A percentile compares a stretch with the other conserved stretches of the same genome.
These are phyloP conservation scores for Athetis lepigone DNA, from an alignment of 2,888 invertebrate genomes.

Conservation along the genomic window DNA sequence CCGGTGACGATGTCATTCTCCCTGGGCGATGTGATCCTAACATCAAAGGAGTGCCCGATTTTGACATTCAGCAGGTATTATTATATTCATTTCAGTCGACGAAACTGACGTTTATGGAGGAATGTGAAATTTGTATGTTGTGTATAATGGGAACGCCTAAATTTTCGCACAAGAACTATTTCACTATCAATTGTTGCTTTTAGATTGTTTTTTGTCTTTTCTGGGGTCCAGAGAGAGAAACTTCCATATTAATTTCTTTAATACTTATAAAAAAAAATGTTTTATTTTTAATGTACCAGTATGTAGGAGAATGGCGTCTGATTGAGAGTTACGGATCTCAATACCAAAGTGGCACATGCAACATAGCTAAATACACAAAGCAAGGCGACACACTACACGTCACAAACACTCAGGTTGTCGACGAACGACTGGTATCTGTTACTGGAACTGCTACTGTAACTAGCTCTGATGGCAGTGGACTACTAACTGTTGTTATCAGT, in stretches of 20 bases:
- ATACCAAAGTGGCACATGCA: conserved; percentile 76
- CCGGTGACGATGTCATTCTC: conserved; percentile 72
- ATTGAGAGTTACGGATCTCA: conserved; percentile 76
- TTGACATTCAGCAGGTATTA: conserved; percentile 54
- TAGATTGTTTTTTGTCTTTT: too few relatives aligned
- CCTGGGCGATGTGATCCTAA: conserved; percentile 75
- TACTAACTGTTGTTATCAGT: conserved; percentile 91
- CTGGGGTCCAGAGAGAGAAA: too few relatives aligned
- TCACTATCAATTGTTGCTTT: too few relatives aligned
- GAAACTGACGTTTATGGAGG: too few relatives aligned
- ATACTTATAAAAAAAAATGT: too few relatives aligned
- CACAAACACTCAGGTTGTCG: conserved; percentile 75
- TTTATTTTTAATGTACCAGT: conserved; percentile 52
- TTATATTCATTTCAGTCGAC: too few relatives aligned
- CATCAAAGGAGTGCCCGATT: conserved; percentile 71
- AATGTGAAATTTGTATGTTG: too few relatives aligned
- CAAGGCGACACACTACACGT: conserved; percentile 65
- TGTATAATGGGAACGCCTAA: too few relatives aligned
- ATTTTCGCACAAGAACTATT: too few relatives aligned
- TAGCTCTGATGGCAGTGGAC: conserved; percentile 90
- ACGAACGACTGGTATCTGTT: conserved; percentile 67
- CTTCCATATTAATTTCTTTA: too few relatives aligned
- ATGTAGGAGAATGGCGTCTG: conserved; percentile 74
- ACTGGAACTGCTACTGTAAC: conserved; percentile 75
- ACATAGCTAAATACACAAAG: conserved; percentile 72